Percentiles rank a stretch among this genome's conserved stretches.
These are phyloP conservation scores for Zaprionus camerounensis DNA, from an alignment of 1,140 invertebrate species.

Conservation along the genomic window DNA sequence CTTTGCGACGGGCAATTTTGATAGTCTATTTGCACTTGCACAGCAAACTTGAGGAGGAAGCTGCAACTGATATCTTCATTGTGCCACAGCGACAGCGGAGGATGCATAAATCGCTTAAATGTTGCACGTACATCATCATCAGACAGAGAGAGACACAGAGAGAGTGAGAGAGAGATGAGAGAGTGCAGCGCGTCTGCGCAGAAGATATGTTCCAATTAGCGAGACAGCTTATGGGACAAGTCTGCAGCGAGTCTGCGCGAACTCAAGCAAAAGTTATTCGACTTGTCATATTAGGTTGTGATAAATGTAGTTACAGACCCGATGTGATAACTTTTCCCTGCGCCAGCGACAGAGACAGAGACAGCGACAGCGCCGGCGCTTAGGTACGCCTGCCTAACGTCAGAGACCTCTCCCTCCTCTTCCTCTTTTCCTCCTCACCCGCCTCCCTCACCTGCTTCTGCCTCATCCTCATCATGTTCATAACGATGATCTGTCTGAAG, in stretches of 20 bases:
- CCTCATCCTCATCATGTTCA: slow-evolving; percentile 27
- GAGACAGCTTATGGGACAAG: slow-evolving; percentile 23
- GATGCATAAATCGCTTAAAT: slow-evolving; percentile 69
- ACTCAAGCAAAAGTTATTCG: slow-evolving; percentile 74
- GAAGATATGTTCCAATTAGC: slow-evolving; percentile 83
- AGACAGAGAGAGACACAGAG: neutral
- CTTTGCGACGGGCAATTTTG: slow-evolving; percentile 12
- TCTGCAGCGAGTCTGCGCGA: slow-evolving; percentile 6
- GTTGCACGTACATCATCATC: slow-evolving; percentile 53
- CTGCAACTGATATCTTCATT: slow-evolving; percentile 68
- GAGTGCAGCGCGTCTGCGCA: slow-evolving; percentile 1
- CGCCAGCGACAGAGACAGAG: slow-evolving; percentile 23
- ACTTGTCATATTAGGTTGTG: slow-evolving; percentile 83
- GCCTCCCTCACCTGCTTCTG: slow-evolving; percentile 1
- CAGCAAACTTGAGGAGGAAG: neutral
- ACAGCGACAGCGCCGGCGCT: slow-evolving; percentile 29
- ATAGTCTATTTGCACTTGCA: slow-evolving; percentile 43
- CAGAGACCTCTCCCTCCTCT: neutral
- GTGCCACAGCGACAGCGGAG: slow-evolving; percentile 31
- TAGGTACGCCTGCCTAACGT: slow-evolving; percentile 31
- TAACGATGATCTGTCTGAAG: slow-evolving; percentile 16
- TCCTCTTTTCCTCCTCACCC: neutral
- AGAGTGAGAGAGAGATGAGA: neutral
- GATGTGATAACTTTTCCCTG: slow-evolving; percentile 75
- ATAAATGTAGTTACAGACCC: slow-evolving; percentile 82